Percentiles rank a stretch among this genome's conserved stretches.
phyloP scores from a whole-genome alignment of 92 coral and sea anemone species.

The Parazoanthus darwini region DNA sequence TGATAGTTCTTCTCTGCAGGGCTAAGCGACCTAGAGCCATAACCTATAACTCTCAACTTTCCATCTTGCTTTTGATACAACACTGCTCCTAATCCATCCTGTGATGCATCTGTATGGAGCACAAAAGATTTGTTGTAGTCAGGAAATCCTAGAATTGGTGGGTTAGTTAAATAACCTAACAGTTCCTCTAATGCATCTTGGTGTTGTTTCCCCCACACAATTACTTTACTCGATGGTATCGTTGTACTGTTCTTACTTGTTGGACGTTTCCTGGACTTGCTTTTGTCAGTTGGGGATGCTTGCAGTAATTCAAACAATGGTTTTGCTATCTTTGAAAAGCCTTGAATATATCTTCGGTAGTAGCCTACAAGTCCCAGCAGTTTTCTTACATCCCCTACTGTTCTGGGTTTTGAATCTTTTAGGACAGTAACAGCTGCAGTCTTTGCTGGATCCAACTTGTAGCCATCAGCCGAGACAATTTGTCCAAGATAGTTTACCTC shows the following conservation, averaged over 20 bases:
- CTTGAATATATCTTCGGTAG: constrained; percentile 59
- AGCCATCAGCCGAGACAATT: constrained; percentile 64
- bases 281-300: not conserved
- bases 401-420: constrained; percentile 51
- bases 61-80: constrained; percentile 45
- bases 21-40: no score
- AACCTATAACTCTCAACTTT: no score
- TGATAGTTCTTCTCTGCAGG: no score
- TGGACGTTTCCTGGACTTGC: constrained; percentile 17
- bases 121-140: constrained; percentile 51
- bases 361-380: constrained; percentile 67
- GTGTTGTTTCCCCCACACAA: constrained; percentile 57
- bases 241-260: constrained; percentile 15
- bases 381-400: constrained; percentile 68
- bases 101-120: constrained; percentile 39
- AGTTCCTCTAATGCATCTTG: constrained; percentile 47
- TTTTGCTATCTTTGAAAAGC: constrained; percentile 65
- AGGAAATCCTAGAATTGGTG: constrained; percentile 60
- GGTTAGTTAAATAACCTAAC: constrained; percentile 41
- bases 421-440: constrained; percentile 46
- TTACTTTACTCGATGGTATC: constrained; percentile 47
- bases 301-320: constrained; percentile 56
- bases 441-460: constrained; percentile 56
- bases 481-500: constrained; percentile 64
- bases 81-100: not conserved